A percentile compares a stretch with the other conserved stretches of the same genome.
Evolutionary conservation across 2,888 invertebrate species (phyloP).

Genomic region (Chouioia cunea): DNA sequence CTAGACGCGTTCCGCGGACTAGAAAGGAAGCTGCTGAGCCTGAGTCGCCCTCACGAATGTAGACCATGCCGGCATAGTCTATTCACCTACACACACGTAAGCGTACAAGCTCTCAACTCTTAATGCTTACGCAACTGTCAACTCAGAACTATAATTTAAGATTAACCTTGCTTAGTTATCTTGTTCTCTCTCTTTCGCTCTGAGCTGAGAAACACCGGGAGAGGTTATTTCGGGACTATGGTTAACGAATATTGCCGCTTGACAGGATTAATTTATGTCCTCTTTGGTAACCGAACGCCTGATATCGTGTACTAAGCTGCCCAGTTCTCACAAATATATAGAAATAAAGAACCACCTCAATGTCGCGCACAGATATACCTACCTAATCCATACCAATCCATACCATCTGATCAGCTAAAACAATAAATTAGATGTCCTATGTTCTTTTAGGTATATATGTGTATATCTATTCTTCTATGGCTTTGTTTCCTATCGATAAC

Average conservation of each 20-base stretch:
- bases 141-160: constrained; percentile 63
- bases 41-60: constrained; percentile 10
- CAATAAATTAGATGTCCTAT: no score
- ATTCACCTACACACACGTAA: constrained; percentile 11
- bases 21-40: neutral
- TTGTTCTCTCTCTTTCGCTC: constrained; percentile 21
- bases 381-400: no score
- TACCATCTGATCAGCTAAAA: no score
- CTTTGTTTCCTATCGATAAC: no score
- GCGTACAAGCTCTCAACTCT: constrained; percentile 34
- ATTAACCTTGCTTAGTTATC: constrained; percentile 65
- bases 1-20: constrained; percentile 37
- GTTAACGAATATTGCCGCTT: constrained; percentile 65
- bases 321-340: constrained; percentile 10
- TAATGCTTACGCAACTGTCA: constrained; percentile 60
- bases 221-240: constrained; percentile 49
- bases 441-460: no score
- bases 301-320: constrained; percentile 51
- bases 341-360: no score
- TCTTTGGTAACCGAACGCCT: constrained; percentile 64
- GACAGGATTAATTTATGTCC: constrained; percentile 67
- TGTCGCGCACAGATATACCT: no score
- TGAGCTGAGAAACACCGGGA: constrained; percentile 16
- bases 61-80: neutral
- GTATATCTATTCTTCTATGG: no score